These are phyloP conservation scores for Rotaria socialis DNA, from an alignment of 2,888 invertebrate species.

Conservation along the genomic window DNA sequence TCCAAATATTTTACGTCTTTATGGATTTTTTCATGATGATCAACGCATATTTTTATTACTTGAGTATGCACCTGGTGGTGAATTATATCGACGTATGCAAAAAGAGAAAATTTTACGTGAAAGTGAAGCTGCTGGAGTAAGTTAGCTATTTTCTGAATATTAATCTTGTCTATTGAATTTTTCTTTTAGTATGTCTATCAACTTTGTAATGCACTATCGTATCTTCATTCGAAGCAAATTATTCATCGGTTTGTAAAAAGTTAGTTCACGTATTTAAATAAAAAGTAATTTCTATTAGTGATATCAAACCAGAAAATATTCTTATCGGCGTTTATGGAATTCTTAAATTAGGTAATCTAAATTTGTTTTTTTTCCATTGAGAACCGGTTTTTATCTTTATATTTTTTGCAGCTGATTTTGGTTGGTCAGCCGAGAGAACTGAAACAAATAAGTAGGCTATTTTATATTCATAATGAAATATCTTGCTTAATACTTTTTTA, in stretches of 20 bases:
- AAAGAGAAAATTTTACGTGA: constrained; percentile 72
- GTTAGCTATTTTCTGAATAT: constrained; percentile 46
- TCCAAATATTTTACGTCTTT: constrained; percentile 84
- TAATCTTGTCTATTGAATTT: too few relatives aligned
- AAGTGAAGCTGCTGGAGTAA: constrained; percentile 61
- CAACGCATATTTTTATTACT: constrained; percentile 85
- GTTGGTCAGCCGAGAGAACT: constrained; percentile 37
- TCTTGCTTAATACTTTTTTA: not conserved
- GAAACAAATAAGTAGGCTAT: not conserved
- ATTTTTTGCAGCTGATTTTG: constrained; percentile 37
- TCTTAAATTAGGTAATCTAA: constrained; percentile 35
- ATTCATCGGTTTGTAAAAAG: constrained; percentile 34
- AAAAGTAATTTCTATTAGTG: not conserved
- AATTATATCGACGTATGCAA: constrained; percentile 75
- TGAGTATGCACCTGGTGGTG: constrained; percentile 85
- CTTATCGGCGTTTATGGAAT: constrained; percentile 42
- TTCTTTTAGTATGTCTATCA: constrained; percentile 38
- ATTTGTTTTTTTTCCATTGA: not conserved
- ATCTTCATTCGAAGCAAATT: constrained; percentile 43
- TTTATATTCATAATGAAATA: not conserved
- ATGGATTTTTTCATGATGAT: constrained; percentile 90
- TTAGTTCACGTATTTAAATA: too few relatives aligned
- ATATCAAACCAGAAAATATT: constrained; percentile 47
- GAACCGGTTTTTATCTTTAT: not conserved
- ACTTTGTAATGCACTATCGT: constrained; percentile 43